Conservation (phyloP, 1,140 invertebrate genomes). For the Metaphire vulgaris region DNA sequence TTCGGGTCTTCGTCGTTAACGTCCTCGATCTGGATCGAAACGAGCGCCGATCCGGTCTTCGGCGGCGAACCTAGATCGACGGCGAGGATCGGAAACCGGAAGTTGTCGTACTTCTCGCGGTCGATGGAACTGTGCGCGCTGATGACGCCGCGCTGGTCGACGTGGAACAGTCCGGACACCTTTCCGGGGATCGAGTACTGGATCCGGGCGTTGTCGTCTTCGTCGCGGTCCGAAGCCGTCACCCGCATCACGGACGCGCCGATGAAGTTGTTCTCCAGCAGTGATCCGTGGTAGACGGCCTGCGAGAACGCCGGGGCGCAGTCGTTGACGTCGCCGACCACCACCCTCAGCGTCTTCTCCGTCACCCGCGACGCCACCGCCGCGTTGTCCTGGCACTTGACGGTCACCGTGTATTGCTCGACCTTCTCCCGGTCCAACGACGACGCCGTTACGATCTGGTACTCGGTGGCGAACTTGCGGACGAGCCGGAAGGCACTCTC, state of each 20-base stretch:
- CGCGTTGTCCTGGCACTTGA: conserved; percentile 34
- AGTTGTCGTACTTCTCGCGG: conserved; percentile 73
- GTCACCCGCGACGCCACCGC: conserved; percentile 62
- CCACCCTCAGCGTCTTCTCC: conserved; percentile 64
- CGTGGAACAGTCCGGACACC: conserved; percentile 13
- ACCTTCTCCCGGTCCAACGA: conserved; percentile 13
- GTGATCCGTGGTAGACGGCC: conserved; percentile 78
- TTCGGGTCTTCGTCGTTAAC: conserved; percentile 46
- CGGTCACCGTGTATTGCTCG: conserved; percentile 1
- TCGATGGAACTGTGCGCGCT: conserved; percentile 57
- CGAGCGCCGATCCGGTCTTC: conserved; percentile 33
- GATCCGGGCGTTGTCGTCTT: conserved; percentile 51
- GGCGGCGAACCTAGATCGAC: conserved; percentile 34
- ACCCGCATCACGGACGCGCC: conserved; percentile 84
- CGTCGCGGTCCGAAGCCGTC: conserved; percentile 62
- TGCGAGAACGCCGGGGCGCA: conserved; percentile 75
- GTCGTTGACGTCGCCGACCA: conserved; percentile 79
- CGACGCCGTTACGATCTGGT: conserved; percentile 12
- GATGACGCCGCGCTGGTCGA: conserved; percentile 17
- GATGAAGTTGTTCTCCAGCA: conserved; percentile 53
- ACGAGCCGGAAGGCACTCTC: conserved; percentile 25
- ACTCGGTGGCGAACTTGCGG: conserved; percentile 22
- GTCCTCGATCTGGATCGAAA: conserved; percentile 35
- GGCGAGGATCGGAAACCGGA: conserved; percentile 59
- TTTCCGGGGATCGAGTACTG: conserved; percentile 87